Conservation (phyloP, 30 jellyfish, hydroid and myxozoan species). For the Catostylus mosaicus region DNA sequence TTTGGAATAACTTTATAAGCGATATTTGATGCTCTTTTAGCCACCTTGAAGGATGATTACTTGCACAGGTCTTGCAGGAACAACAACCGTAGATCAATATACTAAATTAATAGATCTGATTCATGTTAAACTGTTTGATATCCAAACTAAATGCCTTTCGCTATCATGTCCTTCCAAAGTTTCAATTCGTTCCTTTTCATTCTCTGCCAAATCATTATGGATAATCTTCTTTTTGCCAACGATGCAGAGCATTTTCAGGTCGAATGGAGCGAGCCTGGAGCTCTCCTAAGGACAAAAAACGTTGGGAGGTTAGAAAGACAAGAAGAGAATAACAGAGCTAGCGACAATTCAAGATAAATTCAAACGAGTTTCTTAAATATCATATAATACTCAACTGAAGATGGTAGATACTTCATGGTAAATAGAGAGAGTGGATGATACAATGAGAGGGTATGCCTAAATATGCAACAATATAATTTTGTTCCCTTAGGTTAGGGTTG, state of each 20-base stretch:
- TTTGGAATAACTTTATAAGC: too few relatives aligned
- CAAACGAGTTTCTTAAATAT: too few relatives aligned
- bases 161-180: neutral
- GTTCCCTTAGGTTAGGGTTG: too few relatives aligned
- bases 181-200: slow-evolving; percentile 8
- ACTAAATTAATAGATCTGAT: neutral
- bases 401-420: too few relatives aligned
- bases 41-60: too few relatives aligned
- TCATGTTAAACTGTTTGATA: slow-evolving; percentile 30
- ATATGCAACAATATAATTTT: too few relatives aligned
- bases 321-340: neutral
- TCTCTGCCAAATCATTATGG: slow-evolving; percentile 12
- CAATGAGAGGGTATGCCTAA: too few relatives aligned
- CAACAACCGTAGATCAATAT: neutral
- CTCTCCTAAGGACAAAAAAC: slow-evolving; percentile 20
- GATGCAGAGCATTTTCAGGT: slow-evolving; percentile 49
- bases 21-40: too few relatives aligned
- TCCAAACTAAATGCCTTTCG: slow-evolving; percentile 41
- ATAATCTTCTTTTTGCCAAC: slow-evolving; percentile 44
- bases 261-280: slow-evolving; percentile 41
- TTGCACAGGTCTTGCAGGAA: too few relatives aligned
- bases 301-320: neutral
- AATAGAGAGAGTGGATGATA: too few relatives aligned
- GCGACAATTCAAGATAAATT: too few relatives aligned
- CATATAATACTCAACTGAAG: too few relatives aligned